phyloP scores from a whole-genome alignment of 2,888 invertebrate species.

The Leptogaster cylindrica region DNA sequence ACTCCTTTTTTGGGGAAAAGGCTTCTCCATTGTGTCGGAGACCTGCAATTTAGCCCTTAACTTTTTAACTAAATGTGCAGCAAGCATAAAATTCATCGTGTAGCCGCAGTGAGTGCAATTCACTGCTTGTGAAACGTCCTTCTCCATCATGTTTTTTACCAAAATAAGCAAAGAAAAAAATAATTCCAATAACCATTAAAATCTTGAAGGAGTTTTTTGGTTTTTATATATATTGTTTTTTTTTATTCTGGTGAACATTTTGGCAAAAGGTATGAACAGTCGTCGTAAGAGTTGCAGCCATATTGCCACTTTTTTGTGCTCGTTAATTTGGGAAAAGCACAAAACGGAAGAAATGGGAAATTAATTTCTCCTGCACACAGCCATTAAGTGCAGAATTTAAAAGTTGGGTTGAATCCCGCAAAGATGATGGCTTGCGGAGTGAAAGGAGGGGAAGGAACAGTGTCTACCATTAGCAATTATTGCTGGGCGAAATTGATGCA shows the following conservation, averaged over 20 bases:
- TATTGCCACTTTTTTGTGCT: constrained; percentile 36
- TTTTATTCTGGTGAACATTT: neutral
- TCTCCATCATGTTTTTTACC: no score
- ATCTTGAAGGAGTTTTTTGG: constrained; percentile 28
- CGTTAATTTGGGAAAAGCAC: constrained; percentile 32
- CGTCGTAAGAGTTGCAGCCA: constrained; percentile 25
- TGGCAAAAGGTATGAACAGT: neutral
- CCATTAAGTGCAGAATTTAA: constrained; percentile 27
- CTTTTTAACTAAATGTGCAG: constrained; percentile 23
- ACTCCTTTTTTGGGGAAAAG: no score
- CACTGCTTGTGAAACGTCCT: neutral
- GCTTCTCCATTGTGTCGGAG: neutral
- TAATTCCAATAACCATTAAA: constrained; percentile 24
- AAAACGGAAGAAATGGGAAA: constrained; percentile 31
- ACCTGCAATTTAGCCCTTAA: constrained; percentile 8
- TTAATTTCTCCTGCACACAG: constrained; percentile 19
- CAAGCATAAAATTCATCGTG: constrained; percentile 17
- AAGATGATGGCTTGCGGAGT: no score
- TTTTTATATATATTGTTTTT: neutral
- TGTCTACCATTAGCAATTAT: no score
- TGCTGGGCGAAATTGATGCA: no score
- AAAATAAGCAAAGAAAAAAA: constrained; percentile 9
- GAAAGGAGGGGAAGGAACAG: no score
- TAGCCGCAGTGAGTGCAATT: neutral
- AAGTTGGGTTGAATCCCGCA: no score